Evolutionary conservation across 2,797 vertebrate genomes (phyloP).

Genomic region (Pipistrellus kuhlii): DNA sequence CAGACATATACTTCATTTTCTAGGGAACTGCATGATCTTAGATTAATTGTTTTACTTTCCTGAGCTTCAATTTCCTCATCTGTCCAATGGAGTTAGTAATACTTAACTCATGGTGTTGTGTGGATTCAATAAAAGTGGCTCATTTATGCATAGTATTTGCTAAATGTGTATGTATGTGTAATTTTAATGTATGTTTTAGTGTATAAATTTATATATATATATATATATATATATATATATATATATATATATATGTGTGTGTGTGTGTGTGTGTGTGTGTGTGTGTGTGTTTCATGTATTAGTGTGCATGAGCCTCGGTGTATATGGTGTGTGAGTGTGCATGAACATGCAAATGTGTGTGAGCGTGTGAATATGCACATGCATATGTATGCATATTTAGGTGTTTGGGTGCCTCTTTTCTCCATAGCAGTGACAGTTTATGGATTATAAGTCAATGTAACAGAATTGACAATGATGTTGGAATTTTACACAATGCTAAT

Average conservation of each 20-base stretch:
- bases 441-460: slow-evolving; percentile 46
- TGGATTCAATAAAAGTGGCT: slow-evolving; percentile 15
- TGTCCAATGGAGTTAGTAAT: not conserved
- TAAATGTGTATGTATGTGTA: not conserved
- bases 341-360: not conserved
- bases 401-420: not conserved
- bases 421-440: not conserved
- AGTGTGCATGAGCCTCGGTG: not conserved
- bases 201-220: not conserved
- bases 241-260: too few species aligned
- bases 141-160: not conserved
- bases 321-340: not conserved
- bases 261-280: too few species aligned
- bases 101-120: not conserved
- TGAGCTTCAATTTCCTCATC: slow-evolving; percentile 7
- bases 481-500: slow-evolving; percentile 16
- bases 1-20: not conserved
- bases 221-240: too few species aligned
- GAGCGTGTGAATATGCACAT: not conserved
- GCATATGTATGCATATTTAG: not conserved
- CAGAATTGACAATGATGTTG: not conserved
- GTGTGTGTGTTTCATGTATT: not conserved
- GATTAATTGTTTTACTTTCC: slow-evolving; percentile 21
- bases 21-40: not conserved
- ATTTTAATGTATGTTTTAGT: not conserved